Evolutionary conservation across 2,113 vertebrate genomes (phyloP).

Genomic region (Indri indri): DNA sequence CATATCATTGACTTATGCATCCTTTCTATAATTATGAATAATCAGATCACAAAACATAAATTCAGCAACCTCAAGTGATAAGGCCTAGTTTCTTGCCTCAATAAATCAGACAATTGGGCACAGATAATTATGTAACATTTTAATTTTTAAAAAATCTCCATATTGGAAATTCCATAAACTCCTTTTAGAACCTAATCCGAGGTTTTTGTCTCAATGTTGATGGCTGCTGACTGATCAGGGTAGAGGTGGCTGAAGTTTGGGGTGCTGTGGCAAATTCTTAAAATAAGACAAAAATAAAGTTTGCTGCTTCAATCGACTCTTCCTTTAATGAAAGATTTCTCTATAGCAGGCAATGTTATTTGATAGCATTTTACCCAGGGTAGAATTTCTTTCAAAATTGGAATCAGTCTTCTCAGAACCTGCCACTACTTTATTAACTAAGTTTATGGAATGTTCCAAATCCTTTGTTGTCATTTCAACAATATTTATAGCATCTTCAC

Average conservation of each 20-base stretch:
- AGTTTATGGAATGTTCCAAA: background rate
- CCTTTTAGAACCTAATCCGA: background rate
- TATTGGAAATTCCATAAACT: background rate
- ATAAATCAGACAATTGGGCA: background rate
- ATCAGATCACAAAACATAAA: background rate
- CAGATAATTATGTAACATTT: background rate
- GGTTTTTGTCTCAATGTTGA: background rate
- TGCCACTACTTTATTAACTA: background rate
- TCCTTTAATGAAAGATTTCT: background rate
- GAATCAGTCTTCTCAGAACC: background rate
- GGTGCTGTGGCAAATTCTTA: background rate
- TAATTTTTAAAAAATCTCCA: background rate
- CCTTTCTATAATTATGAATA: background rate
- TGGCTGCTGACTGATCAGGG: background rate
- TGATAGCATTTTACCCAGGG: background rate
- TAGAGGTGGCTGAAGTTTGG: background rate
- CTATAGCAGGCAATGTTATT: background rate
- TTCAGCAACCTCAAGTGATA: background rate
- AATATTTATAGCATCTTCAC: background rate
- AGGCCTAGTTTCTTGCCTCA: background rate
- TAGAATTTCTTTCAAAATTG: background rate
- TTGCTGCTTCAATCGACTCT: background rate
- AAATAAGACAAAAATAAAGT: background rate
- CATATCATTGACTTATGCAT: background rate
- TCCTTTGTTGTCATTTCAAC: background rate